Evolutionary conservation across 2,113 vertebrate genomes (phyloP), one percentile per base, ranked within the genome.

Genomic region (Labeo rohita): DNA sequence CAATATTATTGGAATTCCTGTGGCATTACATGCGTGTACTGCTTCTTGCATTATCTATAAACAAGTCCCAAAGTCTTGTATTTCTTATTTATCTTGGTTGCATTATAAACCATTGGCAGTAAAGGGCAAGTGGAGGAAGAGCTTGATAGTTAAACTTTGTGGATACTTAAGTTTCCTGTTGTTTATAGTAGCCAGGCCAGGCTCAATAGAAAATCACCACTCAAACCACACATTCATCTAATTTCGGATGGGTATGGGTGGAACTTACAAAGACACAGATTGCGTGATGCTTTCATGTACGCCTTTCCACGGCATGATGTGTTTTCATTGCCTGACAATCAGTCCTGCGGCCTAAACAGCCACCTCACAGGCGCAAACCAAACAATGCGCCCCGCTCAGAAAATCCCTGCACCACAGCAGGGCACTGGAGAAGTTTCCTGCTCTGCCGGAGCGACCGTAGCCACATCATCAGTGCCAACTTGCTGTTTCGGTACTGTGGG

Each of bases 241-340:
- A 88, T 89, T 85, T 87, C 83, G 86, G 87, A 90, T 82, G 84
- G 90, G 87, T 79, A 90, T 87, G 86, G 84, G 75, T 78, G 85
- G 86, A 82, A 75, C 85, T n/a, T 15, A 68, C 61, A 43, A 50
- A 50, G 49, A 82, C 84, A 89, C 72, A 88, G 65, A 45, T 80
- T 85, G 83, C 45, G 16, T 89, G 88, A 89, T 87, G 52, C 84
- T 74, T 63, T 74, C 73, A 72, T 63, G 47, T 77, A 54, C 16
- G 54, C 77, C 74, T 74, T 84, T 83, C 66, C 74, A 86, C 70
- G 13, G 49, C 63, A 50, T 75, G 83, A 90, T 88, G 83, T 87
- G 61, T 84, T 87, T 85, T 85, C 49, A 45, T 87, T 79, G 83
- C 73, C 54, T 84, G 63, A 84, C 74, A 85, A 85, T 85, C 65